Base-by-base conservation (phyloP, 1,140 invertebrate genomes). In the Hypsibius dujardini region DNA sequence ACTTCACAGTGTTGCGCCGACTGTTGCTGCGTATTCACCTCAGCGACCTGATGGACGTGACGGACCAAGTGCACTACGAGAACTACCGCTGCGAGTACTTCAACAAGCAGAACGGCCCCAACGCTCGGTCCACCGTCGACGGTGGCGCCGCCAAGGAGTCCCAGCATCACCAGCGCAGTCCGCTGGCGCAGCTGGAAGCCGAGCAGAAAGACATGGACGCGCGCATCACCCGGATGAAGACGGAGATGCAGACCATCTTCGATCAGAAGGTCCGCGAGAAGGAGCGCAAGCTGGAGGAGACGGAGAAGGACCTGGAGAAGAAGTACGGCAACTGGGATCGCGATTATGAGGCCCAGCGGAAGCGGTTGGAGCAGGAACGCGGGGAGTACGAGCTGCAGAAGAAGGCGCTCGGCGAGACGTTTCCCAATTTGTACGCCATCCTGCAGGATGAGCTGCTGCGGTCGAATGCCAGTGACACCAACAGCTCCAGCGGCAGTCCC, bases 141-240 rank as follows among this genome's bases (percentile, higher is more conserved):
- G 50, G 50, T 7, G 50, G 50, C n/a, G n/a, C n/a, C 7, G 7
- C 50, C 7, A 56, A 56, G n/a, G 50, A n/a, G 7, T 56, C 50
- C n/a, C n/a, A n/a, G n/a, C n/a, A n/a, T n/a, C n/a, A 56, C 7
- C 62, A 67, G 7, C 62, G 62, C 62, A 96, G 96, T 84, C 93
- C 94, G 69, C 81, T 98, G 74, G 90, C 91, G 73, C 93, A 96
- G 80, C 91, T 98, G 87, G 93, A 96, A 79, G 93, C 96, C 78
- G 94, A 98, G 78, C 95, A 95, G 79, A 86, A 89, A 71, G 93
- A 96, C 77, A 92, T 95, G 76, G 90, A 95, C 77, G 83, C 86
- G 59, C 95, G 95, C 81, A 93, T 98, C 86, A 92, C 92, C 79
- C 94, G 92, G 79, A 92, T 95, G 88, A 90, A 94, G 78, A 85